Evolutionary conservation across 1,140 invertebrate species (phyloP).

Genomic region (Pseudomyrmex cubaensis): DNA sequence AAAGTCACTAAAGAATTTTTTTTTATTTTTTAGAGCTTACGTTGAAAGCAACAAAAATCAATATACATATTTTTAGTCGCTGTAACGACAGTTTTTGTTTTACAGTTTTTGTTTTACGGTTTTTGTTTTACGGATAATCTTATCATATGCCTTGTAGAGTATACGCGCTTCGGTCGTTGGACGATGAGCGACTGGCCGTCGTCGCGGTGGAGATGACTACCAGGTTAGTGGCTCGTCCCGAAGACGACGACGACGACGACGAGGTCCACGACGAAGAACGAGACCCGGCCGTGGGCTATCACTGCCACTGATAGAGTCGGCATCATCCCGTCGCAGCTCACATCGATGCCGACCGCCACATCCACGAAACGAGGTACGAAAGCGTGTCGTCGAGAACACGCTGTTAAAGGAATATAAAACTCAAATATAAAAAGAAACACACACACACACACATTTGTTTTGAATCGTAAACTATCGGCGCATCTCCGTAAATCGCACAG

Average conservation of each 20-base stretch:
- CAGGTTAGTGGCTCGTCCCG: constrained; percentile 71
- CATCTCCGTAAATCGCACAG: no score
- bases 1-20: no score
- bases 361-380: constrained; percentile 68
- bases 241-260: constrained; percentile 72
- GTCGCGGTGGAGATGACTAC: constrained; percentile 71
- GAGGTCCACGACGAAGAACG: constrained; percentile 67
- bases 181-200: constrained; percentile 68
- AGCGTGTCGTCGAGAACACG: neutral
- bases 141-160: neutral
- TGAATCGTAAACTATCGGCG: no score
- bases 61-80: neutral
- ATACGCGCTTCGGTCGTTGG: constrained; percentile 10
- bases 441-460: no score
- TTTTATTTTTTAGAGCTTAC: no score
- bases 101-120: neutral
- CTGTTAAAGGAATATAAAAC: neutral
- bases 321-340: constrained; percentile 63
- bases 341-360: constrained; percentile 69
- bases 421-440: no score
- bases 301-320: constrained; percentile 69
- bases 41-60: neutral
- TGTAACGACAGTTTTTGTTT: neutral
- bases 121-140: neutral
- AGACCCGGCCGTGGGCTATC: constrained; percentile 65